A percentile compares a stretch with the other conserved stretches of the same genome.
Conservation (phyloP, 64 coral and sea anemone species). For the Montipora capricornis region DNA sequence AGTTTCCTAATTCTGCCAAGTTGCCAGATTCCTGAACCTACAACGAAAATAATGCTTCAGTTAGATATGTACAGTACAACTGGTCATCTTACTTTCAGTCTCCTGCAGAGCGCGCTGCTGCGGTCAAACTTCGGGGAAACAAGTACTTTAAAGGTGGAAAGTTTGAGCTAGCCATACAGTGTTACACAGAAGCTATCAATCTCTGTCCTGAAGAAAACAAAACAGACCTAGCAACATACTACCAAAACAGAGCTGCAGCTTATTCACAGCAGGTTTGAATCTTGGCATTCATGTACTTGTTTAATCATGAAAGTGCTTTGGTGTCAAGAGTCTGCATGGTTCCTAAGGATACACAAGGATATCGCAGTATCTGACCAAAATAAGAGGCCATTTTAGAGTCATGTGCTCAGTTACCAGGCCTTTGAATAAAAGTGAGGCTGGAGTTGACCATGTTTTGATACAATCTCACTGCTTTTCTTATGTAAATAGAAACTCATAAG, state of each 20-base stretch:
- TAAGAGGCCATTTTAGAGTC: too few species aligned
- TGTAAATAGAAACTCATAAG: too few species aligned
- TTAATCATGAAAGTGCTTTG: too few species aligned
- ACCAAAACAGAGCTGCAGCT: conserved; percentile 97
- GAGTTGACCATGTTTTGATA: too few species aligned
- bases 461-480: too few species aligned
- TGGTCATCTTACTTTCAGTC: conserved; percentile 46
- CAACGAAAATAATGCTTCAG: too few species aligned
- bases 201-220: conserved; percentile 86
- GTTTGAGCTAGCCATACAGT: conserved; percentile 87
- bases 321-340: too few species aligned
- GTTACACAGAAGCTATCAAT: conserved; percentile 94
- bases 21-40: background rate
- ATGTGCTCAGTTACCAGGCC: too few species aligned
- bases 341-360: too few species aligned
- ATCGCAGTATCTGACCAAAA: too few species aligned
- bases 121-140: conserved; percentile 92
- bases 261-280: conserved; percentile 87
- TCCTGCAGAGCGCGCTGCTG: conserved; percentile 77
- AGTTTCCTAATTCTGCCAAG: background rate
- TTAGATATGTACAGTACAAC: background rate
- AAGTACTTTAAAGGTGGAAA: conserved; percentile 94
- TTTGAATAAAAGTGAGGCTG: too few species aligned
- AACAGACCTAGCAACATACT: conserved; percentile 82
- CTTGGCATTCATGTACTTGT: background rate